Conservation (phyloP, 2,113 vertebrate genomes). For the Nycticebus coucang region DNA sequence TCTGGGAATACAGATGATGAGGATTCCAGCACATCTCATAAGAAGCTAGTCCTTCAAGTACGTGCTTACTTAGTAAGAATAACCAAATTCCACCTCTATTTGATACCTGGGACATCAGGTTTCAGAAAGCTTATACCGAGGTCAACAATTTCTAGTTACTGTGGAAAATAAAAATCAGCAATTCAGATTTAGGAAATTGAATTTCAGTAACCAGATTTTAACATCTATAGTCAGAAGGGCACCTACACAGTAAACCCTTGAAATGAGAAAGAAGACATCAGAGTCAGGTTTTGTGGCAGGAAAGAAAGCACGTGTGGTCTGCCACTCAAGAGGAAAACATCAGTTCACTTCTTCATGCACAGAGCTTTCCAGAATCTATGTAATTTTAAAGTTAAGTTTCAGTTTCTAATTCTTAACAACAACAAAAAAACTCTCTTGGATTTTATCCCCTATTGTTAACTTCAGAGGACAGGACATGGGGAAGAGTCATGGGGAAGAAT, state of each 20-base stretch:
- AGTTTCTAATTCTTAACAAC: constrained; percentile 29
- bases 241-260: constrained; percentile 57
- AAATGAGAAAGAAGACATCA: constrained; percentile 1
- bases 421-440: constrained; percentile 46
- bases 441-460: constrained; percentile 58
- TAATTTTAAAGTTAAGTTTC: neutral
- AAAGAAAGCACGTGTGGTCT: neutral
- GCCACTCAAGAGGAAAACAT: constrained; percentile 23
- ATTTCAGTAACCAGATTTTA: neutral
- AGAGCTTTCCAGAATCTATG: constrained; percentile 11
- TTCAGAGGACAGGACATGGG: constrained; percentile 70
- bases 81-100: constrained; percentile 38
- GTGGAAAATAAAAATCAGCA: constrained; percentile 52
- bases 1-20: constrained; percentile 50
- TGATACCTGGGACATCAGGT: constrained; percentile 31
- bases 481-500: constrained; percentile 76
- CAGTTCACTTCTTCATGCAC: constrained; percentile 55
- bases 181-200: constrained; percentile 60
- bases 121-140: constrained; percentile 39
- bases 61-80: constrained; percentile 56
- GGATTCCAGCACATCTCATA: constrained; percentile 60
- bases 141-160: constrained; percentile 48
- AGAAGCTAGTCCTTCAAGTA: constrained; percentile 49
- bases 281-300: constrained; percentile 43
- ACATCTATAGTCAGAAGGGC: constrained; percentile 48